Percentiles rank a stretch among this genome's conserved stretches.
Evolutionary conservation across 2,113 vertebrate genomes (phyloP).

Genomic region (Osmerus eperlanus): DNA sequence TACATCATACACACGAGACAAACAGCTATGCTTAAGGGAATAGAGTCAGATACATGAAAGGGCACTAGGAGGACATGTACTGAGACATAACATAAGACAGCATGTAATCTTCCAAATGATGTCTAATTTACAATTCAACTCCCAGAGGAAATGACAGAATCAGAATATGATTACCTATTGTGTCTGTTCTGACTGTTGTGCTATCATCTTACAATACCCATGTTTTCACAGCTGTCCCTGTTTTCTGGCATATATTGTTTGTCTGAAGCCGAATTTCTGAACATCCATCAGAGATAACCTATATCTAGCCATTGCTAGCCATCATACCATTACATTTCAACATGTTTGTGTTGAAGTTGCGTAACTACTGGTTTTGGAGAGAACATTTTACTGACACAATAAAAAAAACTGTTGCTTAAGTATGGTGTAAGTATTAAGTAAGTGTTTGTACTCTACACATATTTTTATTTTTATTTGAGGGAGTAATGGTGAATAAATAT

Average conservation of each 20-base stretch:
- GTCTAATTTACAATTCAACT: slow-evolving; percentile 28
- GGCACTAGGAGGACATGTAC: slow-evolving; percentile 36
- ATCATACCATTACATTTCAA: too few species aligned
- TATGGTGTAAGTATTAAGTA: too few species aligned
- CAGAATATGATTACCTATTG: slow-evolving; percentile 7
- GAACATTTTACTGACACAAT: neutral
- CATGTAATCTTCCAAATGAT: slow-evolving; percentile 56
- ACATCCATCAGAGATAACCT: too few species aligned
- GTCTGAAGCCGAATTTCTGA: too few species aligned
- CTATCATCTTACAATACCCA: slow-evolving; percentile 24
- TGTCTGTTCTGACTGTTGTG: neutral
- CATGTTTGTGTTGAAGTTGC: too few species aligned
- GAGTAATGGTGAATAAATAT: too few species aligned
- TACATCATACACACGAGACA: slow-evolving; percentile 27
- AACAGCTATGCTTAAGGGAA: too few species aligned
- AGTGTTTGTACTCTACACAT: too few species aligned
- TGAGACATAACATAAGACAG: slow-evolving; percentile 48
- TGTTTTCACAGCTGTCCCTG: slow-evolving; percentile 10
- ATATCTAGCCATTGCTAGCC: too few species aligned
- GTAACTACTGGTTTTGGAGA: neutral
- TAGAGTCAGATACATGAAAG: slow-evolving; percentile 53
- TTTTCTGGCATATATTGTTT: too few species aligned
- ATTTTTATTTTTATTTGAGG: too few species aligned
- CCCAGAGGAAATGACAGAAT: slow-evolving; percentile 45
- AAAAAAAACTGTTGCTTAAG: too few species aligned